Evolutionary conservation across 2,797 vertebrate genomes (phyloP).

Genomic region (Coregonus ussuriensis): DNA sequence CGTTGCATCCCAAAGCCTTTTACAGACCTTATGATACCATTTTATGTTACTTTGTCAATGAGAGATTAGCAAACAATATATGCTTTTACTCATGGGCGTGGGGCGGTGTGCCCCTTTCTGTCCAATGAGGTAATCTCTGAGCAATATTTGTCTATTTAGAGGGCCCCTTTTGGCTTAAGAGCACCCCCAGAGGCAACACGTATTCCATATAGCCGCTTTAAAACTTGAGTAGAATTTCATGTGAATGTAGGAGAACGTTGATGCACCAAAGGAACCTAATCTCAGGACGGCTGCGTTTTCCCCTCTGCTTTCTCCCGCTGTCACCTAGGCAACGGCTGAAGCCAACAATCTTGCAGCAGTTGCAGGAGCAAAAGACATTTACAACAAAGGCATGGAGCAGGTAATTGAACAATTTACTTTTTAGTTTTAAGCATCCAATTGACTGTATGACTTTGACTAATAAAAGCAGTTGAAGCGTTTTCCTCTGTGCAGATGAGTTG

Average conservation of each 20-base stretch:
- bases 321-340: conserved; percentile 84
- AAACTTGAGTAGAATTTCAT: not conserved
- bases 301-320: conserved; percentile 9
- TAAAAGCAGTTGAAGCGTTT: not conserved
- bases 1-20: too few relatives aligned
- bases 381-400: conserved; percentile 87
- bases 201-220: not conserved
- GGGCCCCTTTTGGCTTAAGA: too few relatives aligned
- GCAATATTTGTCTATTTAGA: too few relatives aligned
- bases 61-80: too few relatives aligned
- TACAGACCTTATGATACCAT: too few relatives aligned
- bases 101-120: too few relatives aligned
- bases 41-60: too few relatives aligned
- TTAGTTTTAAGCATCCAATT: not conserved
- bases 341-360: conserved; percentile 90
- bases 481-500: not conserved
- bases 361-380: conserved; percentile 85
- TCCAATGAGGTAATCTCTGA: too few relatives aligned
- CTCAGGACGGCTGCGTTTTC: not conserved
- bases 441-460: not conserved
- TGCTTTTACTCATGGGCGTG: too few relatives aligned
- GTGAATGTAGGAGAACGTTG: not conserved
- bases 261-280: not conserved
- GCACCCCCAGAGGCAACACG: too few relatives aligned
- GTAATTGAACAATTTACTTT: conserved; percentile 55